These are phyloP conservation scores for Lutjanus argentimaculatus DNA, from an alignment of 2,797 vertebrate species.

Conservation along the genomic window DNA sequence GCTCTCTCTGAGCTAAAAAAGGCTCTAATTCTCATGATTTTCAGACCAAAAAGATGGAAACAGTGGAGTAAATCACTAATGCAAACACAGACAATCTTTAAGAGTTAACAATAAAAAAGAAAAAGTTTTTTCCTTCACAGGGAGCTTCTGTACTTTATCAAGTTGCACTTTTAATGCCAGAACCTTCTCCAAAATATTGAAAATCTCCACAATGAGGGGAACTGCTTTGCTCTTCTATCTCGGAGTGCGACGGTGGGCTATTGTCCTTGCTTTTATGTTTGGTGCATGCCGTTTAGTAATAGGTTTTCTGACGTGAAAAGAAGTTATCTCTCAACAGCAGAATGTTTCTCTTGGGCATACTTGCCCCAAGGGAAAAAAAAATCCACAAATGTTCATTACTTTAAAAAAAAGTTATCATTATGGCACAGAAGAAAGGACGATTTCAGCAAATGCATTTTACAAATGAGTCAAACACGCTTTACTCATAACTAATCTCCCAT, in stretches of 20 bases:
- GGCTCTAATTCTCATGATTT: background rate
- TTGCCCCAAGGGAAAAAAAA: background rate
- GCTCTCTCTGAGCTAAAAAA: background rate
- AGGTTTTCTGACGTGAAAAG: slow-evolving; percentile 43
- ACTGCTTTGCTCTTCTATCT: slow-evolving; percentile 8
- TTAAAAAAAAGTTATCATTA: slow-evolving; percentile 3
- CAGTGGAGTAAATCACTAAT: background rate
- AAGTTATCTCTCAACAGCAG: slow-evolving; percentile 52
- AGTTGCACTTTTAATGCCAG: slow-evolving; percentile 1
- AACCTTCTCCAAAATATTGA: slow-evolving; percentile 22
- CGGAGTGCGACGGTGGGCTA: background rate
- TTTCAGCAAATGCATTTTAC: slow-evolving; percentile 25
- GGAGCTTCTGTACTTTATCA: slow-evolving; percentile 14
- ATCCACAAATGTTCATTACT: slow-evolving; percentile 10
- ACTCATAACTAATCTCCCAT: background rate
- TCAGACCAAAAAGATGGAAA: background rate
- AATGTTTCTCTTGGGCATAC: slow-evolving; percentile 39
- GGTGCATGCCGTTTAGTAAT: slow-evolving; percentile 39
- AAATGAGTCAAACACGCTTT: slow-evolving; percentile 12
- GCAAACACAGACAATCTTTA: slow-evolving; percentile 3
- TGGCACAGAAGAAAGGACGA: slow-evolving; percentile 9
- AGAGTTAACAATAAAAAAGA: background rate
- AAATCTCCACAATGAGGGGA: slow-evolving; percentile 24
- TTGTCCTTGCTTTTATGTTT: slow-evolving; percentile 50
- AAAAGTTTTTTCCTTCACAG: background rate